Percentiles rank a stretch among this genome's conserved stretches.
These are phyloP conservation scores for Eupelmus urozonus DNA, from an alignment of 2,888 invertebrate species.

Conservation along the genomic window DNA sequence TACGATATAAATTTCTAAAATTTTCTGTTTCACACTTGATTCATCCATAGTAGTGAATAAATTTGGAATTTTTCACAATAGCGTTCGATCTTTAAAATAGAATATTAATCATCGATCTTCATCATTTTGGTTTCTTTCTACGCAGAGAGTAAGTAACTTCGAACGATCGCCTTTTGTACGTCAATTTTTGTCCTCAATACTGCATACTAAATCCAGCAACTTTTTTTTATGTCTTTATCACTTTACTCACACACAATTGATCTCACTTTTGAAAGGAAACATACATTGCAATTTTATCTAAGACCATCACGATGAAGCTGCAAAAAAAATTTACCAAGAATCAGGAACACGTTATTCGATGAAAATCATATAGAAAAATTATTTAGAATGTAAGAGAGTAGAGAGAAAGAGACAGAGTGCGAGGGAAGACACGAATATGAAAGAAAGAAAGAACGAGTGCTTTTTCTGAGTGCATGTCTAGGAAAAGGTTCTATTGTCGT, in stretches of 20 bases:
- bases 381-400: slow-evolving; percentile 26
- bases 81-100: background rate
- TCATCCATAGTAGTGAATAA: slow-evolving; percentile 10
- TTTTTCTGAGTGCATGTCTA: slow-evolving; percentile 60
- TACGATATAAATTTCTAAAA: too few species aligned
- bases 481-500: slow-evolving; percentile 62
- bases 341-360: slow-evolving; percentile 20
- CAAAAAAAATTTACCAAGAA: slow-evolving; percentile 8
- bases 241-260: background rate
- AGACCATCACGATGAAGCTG: slow-evolving; percentile 3
- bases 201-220: background rate
- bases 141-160: background rate
- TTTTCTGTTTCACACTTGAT: too few species aligned
- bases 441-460: slow-evolving; percentile 47
- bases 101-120: slow-evolving; percentile 9
- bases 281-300: background rate
- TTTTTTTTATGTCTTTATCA: background rate
- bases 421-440: slow-evolving; percentile 45
- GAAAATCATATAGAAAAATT: slow-evolving; percentile 2
- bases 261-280: slow-evolving; percentile 17
- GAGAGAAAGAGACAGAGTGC: slow-evolving; percentile 16
- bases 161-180: slow-evolving; percentile 12
- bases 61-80: slow-evolving; percentile 40
- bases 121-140: background rate
- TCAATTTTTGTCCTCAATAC: slow-evolving; percentile 26